Conservation (phyloP, 2,888 invertebrate genomes). For the Coremacera marginata region DNA sequence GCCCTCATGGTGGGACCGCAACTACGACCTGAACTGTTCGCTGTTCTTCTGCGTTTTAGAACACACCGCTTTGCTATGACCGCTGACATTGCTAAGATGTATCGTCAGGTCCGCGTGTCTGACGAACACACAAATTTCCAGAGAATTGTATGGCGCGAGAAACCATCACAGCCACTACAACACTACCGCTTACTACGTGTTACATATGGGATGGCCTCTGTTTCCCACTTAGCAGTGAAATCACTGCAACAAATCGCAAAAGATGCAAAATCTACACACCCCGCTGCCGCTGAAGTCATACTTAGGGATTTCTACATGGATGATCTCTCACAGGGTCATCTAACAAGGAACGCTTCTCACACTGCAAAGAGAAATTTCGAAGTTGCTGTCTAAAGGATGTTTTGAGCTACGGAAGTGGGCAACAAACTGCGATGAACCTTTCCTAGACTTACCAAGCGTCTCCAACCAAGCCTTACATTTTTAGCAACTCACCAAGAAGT, state of each 20-base stretch:
- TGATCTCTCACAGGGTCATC: background rate
- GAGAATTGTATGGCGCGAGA: constrained; percentile 38
- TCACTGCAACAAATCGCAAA: constrained; percentile 38
- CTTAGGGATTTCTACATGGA: too few species aligned
- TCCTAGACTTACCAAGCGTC: background rate
- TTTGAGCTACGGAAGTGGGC: constrained; percentile 37
- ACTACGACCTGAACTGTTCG: constrained; percentile 25
- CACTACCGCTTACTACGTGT: constrained; percentile 41
- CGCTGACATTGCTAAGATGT: constrained; percentile 46
- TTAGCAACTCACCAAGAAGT: constrained; percentile 15
- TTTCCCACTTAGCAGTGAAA: constrained; percentile 40
- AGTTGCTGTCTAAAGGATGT: background rate
- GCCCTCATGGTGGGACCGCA: background rate
- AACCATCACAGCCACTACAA: constrained; percentile 30
- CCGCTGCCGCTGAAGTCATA: background rate
- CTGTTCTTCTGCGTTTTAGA: constrained; percentile 36
- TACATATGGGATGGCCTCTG: constrained; percentile 40
- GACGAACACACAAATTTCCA: constrained; percentile 20
- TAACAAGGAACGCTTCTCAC: background rate
- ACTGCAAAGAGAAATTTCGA: background rate
- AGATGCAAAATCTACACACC: background rate
- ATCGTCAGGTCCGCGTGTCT: constrained; percentile 37
- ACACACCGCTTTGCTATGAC: constrained; percentile 42
- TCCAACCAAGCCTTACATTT: background rate
- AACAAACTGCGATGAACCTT: constrained; percentile 20